Percentiles rank a stretch among this genome's conserved stretches.
phyloP scores from a whole-genome alignment of 1,140 invertebrate genomes.

The Pectinophora gossypiella region DNA sequence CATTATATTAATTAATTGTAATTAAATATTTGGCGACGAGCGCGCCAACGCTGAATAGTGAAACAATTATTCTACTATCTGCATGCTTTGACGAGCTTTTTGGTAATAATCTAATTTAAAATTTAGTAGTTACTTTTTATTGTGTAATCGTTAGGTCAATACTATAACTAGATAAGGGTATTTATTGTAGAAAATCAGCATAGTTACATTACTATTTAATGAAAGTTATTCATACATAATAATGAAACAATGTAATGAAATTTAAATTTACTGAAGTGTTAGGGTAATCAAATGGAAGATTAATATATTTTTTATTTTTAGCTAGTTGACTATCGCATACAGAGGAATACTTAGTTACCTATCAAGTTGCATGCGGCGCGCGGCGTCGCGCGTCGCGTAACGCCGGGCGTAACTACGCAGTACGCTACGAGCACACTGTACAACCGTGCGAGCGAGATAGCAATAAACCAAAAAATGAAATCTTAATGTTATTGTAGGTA shows the following conservation, averaged over 20 bases:
- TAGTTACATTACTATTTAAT: conserved; percentile 67
- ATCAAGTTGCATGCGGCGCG: conserved; percentile 25
- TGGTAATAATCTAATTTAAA: conserved; percentile 73
- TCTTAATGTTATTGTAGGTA: conserved; percentile 69
- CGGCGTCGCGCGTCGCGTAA: no score
- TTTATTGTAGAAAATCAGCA: conserved; percentile 69
- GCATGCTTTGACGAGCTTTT: conserved; percentile 75
- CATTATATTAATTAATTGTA: conserved; percentile 55
- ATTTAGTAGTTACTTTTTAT: conserved; percentile 71
- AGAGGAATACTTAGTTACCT: conserved; percentile 52
- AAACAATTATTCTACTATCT: conserved; percentile 69
- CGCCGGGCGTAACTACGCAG: no score
- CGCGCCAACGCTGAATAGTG: conserved; percentile 65
- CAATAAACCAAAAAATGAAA: conserved; percentile 73
- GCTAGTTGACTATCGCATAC: conserved; percentile 68
- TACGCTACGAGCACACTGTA: conserved; percentile 35
- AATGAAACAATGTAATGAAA: conserved; percentile 62
- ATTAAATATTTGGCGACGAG: conserved; percentile 45
- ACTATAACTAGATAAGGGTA: conserved; percentile 71
- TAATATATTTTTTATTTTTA: conserved; percentile 75
- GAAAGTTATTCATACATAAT: conserved; percentile 69
- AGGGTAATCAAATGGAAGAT: conserved; percentile 65
- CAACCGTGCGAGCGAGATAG: conserved; percentile 63
- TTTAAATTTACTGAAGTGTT: conserved; percentile 57
- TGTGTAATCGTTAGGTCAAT: conserved; percentile 70